These are phyloP conservation scores for Lithophane ornitopus DNA, from an alignment of 2,888 invertebrate species.

Conservation along the genomic window DNA sequence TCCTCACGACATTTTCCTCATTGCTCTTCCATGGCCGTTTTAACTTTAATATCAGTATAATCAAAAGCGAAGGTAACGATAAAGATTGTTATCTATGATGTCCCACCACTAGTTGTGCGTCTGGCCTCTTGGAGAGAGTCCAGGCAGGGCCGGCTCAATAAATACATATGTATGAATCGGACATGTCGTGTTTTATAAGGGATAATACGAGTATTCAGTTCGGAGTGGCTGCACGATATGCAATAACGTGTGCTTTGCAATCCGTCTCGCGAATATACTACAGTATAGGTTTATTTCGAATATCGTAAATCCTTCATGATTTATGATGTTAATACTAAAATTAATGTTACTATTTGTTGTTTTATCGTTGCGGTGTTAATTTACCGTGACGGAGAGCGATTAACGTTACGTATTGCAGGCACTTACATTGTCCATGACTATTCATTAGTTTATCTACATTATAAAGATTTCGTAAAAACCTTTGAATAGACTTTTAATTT, in stretches of 20 bases:
- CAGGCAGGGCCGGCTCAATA: conserved; percentile 76
- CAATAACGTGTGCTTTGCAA: conserved; percentile 2
- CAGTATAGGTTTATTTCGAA: conserved; percentile 29
- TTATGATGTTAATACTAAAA: conserved; percentile 46
- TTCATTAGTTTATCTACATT: conserved; percentile 16
- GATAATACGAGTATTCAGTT: conserved; percentile 59
- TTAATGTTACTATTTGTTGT: conserved; percentile 42
- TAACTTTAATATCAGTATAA: background rate
- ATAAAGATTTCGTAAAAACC: background rate
- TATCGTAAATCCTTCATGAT: conserved; percentile 32
- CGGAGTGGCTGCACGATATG: conserved; percentile 6
- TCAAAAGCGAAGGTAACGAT: background rate
- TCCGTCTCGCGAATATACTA: background rate
- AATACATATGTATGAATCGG: conserved; percentile 79
- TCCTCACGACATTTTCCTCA: too few species aligned
- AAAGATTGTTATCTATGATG: conserved; percentile 2
- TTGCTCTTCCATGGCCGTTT: background rate
- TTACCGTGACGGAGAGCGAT: conserved; percentile 9
- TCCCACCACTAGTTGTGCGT: conserved; percentile 37
- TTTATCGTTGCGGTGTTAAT: conserved; percentile 50
- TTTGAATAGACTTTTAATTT: conserved; percentile 15
- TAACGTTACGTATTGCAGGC: conserved; percentile 20
- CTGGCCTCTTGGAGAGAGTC: conserved; percentile 72
- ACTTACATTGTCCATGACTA: conserved; percentile 24
- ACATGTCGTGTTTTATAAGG: conserved; percentile 72